Evolutionary conservation across 64 coral and sea anemone genomes (phyloP).

Genomic region (Stylophora pistillata): DNA sequence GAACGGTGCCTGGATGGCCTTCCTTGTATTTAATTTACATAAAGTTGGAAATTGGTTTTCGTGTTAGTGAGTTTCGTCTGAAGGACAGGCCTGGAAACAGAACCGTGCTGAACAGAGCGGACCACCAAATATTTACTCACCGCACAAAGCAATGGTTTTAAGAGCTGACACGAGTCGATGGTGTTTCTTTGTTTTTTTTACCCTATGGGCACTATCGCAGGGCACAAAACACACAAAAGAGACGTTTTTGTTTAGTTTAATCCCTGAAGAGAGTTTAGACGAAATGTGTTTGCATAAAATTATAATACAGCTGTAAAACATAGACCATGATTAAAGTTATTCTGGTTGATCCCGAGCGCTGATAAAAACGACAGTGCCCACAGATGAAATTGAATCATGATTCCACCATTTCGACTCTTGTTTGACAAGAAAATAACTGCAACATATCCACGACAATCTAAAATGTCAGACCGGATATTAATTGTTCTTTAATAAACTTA

Average conservation of each 20-base stretch:
- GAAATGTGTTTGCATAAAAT: background rate
- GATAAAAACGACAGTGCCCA: background rate
- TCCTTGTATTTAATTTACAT: slow-evolving; percentile 1
- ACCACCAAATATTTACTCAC: slow-evolving; percentile 21
- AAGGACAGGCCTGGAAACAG: background rate
- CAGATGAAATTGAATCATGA: background rate
- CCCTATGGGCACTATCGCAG: background rate
- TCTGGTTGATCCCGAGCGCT: background rate
- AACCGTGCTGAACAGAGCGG: background rate
- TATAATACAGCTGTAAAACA: background rate
- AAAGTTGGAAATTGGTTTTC: background rate
- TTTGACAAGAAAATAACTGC: background rate
- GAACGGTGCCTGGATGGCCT: background rate
- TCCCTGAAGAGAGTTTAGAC: background rate
- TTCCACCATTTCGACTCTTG: background rate
- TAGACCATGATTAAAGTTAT: background rate
- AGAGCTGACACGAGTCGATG: background rate
- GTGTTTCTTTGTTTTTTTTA: slow-evolving; percentile 3
- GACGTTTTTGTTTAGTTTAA: background rate
- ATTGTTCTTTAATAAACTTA: background rate
- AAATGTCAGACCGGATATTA: background rate
- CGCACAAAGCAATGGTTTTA: slow-evolving; percentile 8
- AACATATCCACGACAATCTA: background rate
- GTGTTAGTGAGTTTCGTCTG: background rate
- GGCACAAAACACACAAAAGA: background rate